Evolutionary conservation across 2,888 invertebrate species (phyloP).

Genomic region (Ecdyonurus torrentis): DNA sequence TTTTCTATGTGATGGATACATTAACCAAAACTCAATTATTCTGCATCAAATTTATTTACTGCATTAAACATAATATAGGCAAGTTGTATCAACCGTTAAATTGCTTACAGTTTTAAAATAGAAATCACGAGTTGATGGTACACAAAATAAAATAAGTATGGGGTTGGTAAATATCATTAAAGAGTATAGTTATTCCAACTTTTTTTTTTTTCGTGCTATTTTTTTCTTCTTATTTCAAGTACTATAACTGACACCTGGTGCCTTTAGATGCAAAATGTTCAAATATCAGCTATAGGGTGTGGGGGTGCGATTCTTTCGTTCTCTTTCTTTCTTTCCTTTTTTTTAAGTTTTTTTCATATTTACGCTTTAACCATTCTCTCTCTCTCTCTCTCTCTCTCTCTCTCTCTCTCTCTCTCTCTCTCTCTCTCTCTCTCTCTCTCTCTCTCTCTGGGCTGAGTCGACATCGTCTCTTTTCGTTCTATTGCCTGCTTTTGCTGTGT

Average conservation of each 20-base stretch:
- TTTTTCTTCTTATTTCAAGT: neutral
- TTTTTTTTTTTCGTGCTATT: neutral
- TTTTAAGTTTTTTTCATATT: neutral
- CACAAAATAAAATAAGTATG: too few species aligned
- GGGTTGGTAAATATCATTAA: neutral
- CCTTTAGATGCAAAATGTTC: neutral
- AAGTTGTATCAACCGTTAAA: too few species aligned
- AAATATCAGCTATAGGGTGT: neutral
- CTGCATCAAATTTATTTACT: too few species aligned
- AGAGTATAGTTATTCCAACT: neutral
- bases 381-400: neutral
- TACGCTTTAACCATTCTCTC: neutral
- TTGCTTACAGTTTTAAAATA: too few species aligned
- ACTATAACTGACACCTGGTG: neutral
- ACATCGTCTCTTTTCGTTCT: neutral
- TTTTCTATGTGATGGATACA: too few species aligned
- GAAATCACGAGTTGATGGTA: too few species aligned
- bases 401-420: neutral
- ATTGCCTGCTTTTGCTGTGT: neutral
- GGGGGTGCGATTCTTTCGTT: neutral
- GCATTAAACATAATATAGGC: too few species aligned
- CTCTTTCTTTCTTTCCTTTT: neutral
- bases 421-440: neutral
- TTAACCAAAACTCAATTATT: too few species aligned
- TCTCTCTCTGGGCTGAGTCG: too few species aligned